phyloP scores from a whole-genome alignment of 1,140 invertebrate species.

The Cherax destructor region DNA sequence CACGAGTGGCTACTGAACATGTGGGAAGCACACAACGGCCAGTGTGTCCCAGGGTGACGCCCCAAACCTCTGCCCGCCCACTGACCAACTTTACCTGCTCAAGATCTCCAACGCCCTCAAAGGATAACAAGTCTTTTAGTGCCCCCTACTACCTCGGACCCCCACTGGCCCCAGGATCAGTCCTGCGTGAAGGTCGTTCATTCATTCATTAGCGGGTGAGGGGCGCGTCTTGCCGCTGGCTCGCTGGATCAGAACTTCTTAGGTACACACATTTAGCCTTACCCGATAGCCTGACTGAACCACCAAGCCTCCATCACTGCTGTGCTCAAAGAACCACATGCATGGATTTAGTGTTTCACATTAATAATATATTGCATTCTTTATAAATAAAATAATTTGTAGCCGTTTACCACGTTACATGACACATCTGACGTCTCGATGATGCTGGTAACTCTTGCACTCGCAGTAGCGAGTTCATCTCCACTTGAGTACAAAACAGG shows the following conservation, averaged over 20 bases:
- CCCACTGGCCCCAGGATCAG: conserved; percentile 1
- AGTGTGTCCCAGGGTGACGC: conserved; percentile 22
- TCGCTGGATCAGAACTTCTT: background rate
- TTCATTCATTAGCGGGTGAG: conserved; percentile 21
- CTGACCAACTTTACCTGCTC: background rate
- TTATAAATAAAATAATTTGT: background rate
- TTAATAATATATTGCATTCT: too few relatives aligned
- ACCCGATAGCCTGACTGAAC: too few relatives aligned
- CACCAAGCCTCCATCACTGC: too few relatives aligned
- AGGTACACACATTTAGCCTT: background rate
- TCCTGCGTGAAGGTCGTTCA: conserved; percentile 37
- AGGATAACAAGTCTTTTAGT: background rate
- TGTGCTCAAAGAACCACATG: too few relatives aligned
- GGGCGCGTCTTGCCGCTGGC: conserved; percentile 15
- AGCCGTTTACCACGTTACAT: background rate
- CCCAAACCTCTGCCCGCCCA: conserved; percentile 2
- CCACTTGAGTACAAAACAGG: background rate
- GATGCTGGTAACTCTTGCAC: too few relatives aligned
- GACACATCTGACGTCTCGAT: background rate
- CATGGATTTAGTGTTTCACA: too few relatives aligned
- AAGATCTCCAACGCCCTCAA: background rate
- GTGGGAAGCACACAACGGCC: conserved; percentile 26
- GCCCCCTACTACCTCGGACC: background rate
- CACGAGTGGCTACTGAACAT: background rate
- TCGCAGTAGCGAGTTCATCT: background rate